phyloP scores from a whole-genome alignment of 2,797 vertebrate genomes.

The Syngnathus rostellatus region DNA sequence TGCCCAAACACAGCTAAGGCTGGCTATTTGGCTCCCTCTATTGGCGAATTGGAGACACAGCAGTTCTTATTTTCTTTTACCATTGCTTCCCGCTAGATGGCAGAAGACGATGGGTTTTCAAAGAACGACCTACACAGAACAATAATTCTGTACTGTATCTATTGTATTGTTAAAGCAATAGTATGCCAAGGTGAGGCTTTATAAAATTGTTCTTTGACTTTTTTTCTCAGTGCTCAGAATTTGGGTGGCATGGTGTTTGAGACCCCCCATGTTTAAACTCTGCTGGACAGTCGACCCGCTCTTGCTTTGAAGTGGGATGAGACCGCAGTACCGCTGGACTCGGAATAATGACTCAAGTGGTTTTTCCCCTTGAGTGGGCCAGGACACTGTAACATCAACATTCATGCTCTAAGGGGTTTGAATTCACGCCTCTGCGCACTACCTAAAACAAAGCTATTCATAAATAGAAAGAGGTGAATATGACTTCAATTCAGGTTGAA shows the following conservation, averaged over 20 bases:
- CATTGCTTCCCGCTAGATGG: constrained; percentile 43
- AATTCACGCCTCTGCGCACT: neutral
- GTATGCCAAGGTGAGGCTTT: neutral
- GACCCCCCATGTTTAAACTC: constrained; percentile 29
- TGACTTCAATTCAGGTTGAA: neutral
- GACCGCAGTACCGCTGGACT: constrained; percentile 6
- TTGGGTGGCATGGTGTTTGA: constrained; percentile 30
- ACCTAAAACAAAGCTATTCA: neutral
- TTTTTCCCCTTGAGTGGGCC: neutral
- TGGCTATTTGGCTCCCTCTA: constrained; percentile 44
- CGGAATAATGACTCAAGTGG: constrained; percentile 15
- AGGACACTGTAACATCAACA: neutral
- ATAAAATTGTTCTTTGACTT: neutral
- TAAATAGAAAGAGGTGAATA: constrained; percentile 13
- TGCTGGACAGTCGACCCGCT: constrained; percentile 18
- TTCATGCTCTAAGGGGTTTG: constrained; percentile 4
- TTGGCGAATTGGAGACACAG: constrained; percentile 19
- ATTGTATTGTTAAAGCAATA: neutral
- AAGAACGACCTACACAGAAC: neutral
- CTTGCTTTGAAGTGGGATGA: constrained; percentile 54
- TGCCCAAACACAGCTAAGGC: neutral
- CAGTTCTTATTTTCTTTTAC: neutral
- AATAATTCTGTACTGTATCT: no score
- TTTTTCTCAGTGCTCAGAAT: constrained; percentile 7
- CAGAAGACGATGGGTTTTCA: constrained; percentile 26